These are phyloP conservation scores for Athalia circularis DNA, from an alignment of 2,888 invertebrate genomes.

Conservation along the genomic window DNA sequence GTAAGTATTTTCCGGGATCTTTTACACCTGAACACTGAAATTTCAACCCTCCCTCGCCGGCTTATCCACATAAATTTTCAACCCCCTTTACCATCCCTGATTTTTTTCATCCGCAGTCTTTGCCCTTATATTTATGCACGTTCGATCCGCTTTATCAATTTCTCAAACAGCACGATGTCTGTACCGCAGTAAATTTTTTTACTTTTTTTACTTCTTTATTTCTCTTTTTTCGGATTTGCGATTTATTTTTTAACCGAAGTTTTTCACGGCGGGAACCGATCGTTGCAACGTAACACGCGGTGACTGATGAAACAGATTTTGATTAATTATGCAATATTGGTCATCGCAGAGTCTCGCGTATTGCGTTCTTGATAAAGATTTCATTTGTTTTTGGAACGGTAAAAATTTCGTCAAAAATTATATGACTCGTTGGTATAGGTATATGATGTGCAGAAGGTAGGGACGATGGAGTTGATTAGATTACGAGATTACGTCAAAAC, in stretches of 20 bases:
- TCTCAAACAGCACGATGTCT: too few relatives aligned
- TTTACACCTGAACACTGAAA: neutral
- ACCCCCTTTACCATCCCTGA: neutral
- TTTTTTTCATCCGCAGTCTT: neutral
- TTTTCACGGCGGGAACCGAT: too few relatives aligned
- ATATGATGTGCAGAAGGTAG: neutral
- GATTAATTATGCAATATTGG: too few relatives aligned
- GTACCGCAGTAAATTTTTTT: too few relatives aligned
- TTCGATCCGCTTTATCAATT: too few relatives aligned
- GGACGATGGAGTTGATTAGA: slow-evolving; percentile 12
- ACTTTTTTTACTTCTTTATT: too few relatives aligned
- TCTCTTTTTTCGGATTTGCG: too few relatives aligned
- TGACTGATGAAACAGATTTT: too few relatives aligned
- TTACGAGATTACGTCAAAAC: slow-evolving; percentile 19
- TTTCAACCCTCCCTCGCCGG: neutral
- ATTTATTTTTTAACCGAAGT: too few relatives aligned
- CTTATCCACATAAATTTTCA: neutral
- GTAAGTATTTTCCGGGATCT: slow-evolving; percentile 48
- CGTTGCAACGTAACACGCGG: too few relatives aligned
- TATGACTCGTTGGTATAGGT: neutral
- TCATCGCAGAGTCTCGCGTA: too few relatives aligned
- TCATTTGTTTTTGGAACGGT: neutral
- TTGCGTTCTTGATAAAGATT: too few relatives aligned
- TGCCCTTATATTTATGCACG: neutral
- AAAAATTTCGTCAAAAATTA: neutral